phyloP scores from a whole-genome alignment of 2,888 invertebrate species.

The Chrysolina americana region DNA sequence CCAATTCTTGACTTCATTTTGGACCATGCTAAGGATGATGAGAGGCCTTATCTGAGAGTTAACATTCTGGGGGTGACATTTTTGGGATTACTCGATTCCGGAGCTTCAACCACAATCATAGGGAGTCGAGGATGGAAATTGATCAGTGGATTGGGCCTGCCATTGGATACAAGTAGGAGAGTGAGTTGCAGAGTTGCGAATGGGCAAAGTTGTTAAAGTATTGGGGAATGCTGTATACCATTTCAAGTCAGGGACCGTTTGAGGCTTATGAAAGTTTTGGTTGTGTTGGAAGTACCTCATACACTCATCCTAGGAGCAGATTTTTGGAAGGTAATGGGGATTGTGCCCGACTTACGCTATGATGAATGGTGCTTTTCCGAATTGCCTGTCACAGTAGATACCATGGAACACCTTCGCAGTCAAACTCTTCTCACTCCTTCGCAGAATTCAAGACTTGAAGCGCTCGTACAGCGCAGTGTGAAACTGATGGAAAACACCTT shows the following conservation, averaged over 20 bases:
- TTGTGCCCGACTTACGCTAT: slow-evolving; percentile 6
- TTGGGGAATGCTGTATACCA: slow-evolving; percentile 38
- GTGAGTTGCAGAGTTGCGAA: slow-evolving; percentile 37
- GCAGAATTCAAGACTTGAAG: slow-evolving; percentile 19
- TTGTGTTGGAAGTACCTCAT: slow-evolving; percentile 33
- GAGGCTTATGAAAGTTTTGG: slow-evolving; percentile 26
- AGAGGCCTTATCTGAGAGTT: too few relatives aligned
- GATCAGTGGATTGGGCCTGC: slow-evolving; percentile 30
- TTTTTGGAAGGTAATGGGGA: slow-evolving; percentile 23
- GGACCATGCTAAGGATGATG: slow-evolving; percentile 32
- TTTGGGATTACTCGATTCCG: slow-evolving; percentile 28
- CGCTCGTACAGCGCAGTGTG: slow-evolving; percentile 8
- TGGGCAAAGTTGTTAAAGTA: slow-evolving; percentile 31
- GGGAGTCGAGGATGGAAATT: slow-evolving; percentile 4
- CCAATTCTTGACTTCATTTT: slow-evolving; percentile 32
- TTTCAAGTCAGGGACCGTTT: slow-evolving; percentile 32
- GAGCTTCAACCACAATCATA: slow-evolving; percentile 27
- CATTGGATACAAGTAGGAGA: background rate
- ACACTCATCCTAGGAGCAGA: slow-evolving; percentile 21
- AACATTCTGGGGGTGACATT: slow-evolving; percentile 36
- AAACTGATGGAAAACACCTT: slow-evolving; percentile 27
- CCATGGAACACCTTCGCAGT: too few relatives aligned
- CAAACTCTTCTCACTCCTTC: slow-evolving; percentile 7
- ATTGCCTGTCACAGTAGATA: background rate
- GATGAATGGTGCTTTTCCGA: slow-evolving; percentile 33